Conservation (phyloP, 2,888 invertebrate species). For the Erpobdella octoculata region DNA sequence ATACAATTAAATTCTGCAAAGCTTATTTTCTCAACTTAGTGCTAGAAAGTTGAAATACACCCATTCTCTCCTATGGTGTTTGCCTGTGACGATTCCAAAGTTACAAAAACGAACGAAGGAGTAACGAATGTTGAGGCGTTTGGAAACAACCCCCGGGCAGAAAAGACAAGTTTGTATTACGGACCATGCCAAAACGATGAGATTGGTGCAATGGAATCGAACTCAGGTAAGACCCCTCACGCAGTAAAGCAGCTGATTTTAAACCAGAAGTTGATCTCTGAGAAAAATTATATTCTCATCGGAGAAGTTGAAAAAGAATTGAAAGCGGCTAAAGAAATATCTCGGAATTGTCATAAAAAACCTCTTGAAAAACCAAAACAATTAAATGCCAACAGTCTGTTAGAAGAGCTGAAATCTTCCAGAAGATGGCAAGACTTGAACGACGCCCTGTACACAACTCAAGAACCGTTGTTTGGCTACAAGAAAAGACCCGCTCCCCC, state of each 20-base stretch:
- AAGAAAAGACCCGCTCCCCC: not conserved
- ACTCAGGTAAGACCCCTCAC: not conserved
- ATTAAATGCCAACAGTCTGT: not conserved
- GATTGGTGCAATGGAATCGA: too few species aligned
- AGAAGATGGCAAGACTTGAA: constrained; percentile 1
- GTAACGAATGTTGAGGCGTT: not conserved
- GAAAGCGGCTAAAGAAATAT: constrained; percentile 3
- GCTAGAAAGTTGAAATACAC: too few species aligned
- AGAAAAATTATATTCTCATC: not conserved
- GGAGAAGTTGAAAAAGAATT: constrained; percentile 10
- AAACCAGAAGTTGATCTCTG: not conserved
- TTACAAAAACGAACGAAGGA: too few species aligned
- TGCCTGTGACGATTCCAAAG: too few species aligned
- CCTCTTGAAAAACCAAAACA: not conserved
- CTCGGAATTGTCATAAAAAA: not conserved
- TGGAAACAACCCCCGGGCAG: not conserved
- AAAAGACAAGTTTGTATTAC: not conserved
- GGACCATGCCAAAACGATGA: not conserved
- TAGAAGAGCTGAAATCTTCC: not conserved
- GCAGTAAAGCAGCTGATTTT: not conserved
- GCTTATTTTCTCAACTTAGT: too few species aligned
- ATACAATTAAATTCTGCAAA: too few species aligned
- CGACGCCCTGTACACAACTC: not conserved
- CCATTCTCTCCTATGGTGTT: too few species aligned
- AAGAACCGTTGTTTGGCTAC: not conserved